phyloP scores from a whole-genome alignment of 2,113 vertebrate species.

The Synodontis membranacea region DNA sequence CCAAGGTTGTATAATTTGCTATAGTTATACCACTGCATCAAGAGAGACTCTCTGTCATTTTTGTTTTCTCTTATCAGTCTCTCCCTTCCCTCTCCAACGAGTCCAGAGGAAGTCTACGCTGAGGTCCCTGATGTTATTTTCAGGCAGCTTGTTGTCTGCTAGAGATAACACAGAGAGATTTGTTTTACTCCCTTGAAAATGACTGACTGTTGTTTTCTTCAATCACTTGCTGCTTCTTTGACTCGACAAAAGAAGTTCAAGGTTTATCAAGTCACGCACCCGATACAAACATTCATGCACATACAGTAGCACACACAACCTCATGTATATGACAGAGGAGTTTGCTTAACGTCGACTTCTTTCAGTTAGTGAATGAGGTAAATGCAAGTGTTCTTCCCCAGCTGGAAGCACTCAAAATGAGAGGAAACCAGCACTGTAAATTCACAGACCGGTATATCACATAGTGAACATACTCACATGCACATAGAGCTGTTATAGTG shows the following conservation, averaged over 20 bases:
- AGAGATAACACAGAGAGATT: conserved; percentile 64
- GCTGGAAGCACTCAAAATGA: conserved; percentile 27
- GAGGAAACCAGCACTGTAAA: conserved; percentile 36
- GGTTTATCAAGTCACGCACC: not conserved
- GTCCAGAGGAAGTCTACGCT: conserved; percentile 67
- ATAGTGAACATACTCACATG: not conserved
- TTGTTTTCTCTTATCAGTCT: conserved; percentile 31
- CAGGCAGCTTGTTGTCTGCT: conserved; percentile 62
- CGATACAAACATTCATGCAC: not conserved
- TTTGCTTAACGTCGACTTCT: conserved; percentile 12
- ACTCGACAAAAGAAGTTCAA: not conserved
- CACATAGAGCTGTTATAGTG: not conserved
- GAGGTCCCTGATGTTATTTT: conserved; percentile 69
- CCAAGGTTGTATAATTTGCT: conserved; percentile 9
- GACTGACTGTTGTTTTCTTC: not conserved
- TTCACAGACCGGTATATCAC: conserved; percentile 10
- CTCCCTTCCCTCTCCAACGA: conserved; percentile 37
- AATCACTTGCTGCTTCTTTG: not conserved
- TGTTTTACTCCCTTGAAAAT: conserved; percentile 49
- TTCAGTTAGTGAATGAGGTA: not conserved
- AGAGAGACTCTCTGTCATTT: conserved; percentile 38
- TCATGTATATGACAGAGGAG: not conserved
- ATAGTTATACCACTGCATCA: conserved; percentile 35
- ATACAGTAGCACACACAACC: not conserved
- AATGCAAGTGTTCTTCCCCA: not conserved